These are phyloP conservation scores for Himalopsyche kuldschensis DNA, from an alignment of 2,888 invertebrate genomes.

Conservation along the genomic window DNA sequence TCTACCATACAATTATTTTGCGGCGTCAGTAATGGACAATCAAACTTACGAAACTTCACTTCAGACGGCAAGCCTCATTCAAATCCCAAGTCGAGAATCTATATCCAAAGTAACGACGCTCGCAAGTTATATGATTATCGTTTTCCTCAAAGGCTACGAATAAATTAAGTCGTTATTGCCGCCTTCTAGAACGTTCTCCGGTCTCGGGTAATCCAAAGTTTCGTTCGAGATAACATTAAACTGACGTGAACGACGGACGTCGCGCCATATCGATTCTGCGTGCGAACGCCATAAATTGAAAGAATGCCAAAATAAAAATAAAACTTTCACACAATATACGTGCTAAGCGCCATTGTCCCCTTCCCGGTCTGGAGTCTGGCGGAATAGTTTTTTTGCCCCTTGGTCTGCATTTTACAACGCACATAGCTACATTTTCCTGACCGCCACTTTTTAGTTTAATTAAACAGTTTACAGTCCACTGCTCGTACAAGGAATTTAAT, in stretches of 20 bases:
- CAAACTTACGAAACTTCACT: not conserved
- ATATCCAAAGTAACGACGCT: not conserved
- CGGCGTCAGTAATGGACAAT: not conserved
- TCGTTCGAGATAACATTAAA: not conserved
- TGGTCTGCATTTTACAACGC: not conserved
- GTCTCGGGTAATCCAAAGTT: not conserved
- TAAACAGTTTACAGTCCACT: not conserved
- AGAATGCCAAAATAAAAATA: not conserved
- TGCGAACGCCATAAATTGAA: not conserved
- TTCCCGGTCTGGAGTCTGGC: not conserved
- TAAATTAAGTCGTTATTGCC: not conserved
- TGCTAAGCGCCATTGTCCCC: not conserved
- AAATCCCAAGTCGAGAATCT: not conserved
- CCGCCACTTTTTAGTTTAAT: not conserved
- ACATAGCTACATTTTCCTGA: not conserved
- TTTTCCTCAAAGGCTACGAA: not conserved
- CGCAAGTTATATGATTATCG: not conserved
- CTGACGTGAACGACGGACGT: not conserved
- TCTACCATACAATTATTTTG: no score
- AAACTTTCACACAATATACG: not conserved
- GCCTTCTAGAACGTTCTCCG: not conserved
- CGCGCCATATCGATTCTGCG: slow-evolving; percentile 1
- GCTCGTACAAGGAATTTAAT: not conserved
- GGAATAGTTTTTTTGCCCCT: not conserved
- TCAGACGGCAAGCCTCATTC: not conserved